phyloP scores from a whole-genome alignment of 2,888 invertebrate genomes.

The Mesorhabditis sp. region DNA sequence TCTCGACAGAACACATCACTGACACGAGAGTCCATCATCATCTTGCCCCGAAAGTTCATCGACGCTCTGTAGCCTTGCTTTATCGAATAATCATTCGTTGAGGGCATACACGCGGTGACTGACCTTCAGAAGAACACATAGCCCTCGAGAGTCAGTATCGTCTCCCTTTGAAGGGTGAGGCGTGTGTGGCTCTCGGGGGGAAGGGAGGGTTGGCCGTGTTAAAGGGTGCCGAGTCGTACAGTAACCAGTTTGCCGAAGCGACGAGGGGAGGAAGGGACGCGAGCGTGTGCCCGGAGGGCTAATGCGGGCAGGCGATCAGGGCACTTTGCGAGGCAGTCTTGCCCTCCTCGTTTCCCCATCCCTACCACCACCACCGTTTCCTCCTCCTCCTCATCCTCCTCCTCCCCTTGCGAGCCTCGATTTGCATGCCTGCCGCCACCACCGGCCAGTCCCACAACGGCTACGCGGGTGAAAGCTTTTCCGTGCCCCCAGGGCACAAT shows the following conservation, averaged over 20 bases:
- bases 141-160: too few species aligned
- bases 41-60: too few species aligned
- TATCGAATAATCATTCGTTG: too few species aligned
- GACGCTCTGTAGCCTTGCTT: too few species aligned
- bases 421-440: background rate
- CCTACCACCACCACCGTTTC: background rate
- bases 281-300: background rate
- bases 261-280: conserved; percentile 6
- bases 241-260: conserved; percentile 6
- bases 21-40: too few species aligned
- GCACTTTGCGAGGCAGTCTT: conserved; percentile 6
- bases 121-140: too few species aligned
- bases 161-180: background rate
- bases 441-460: too few species aligned
- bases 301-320: conserved; percentile 5
- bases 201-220: conserved; percentile 1
- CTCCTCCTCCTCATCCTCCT: too few species aligned
- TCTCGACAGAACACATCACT: too few species aligned
- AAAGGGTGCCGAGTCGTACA: background rate
- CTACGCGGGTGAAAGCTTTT: too few species aligned
- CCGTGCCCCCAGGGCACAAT: too few species aligned
- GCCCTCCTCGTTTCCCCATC: conserved; percentile 5
- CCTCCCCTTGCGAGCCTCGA: background rate
- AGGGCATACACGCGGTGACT: too few species aligned
- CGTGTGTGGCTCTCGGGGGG: background rate